These are phyloP conservation scores for Tragelaphus eurycerus DNA, from an alignment of 2,797 vertebrate genomes.

Conservation along the genomic window DNA sequence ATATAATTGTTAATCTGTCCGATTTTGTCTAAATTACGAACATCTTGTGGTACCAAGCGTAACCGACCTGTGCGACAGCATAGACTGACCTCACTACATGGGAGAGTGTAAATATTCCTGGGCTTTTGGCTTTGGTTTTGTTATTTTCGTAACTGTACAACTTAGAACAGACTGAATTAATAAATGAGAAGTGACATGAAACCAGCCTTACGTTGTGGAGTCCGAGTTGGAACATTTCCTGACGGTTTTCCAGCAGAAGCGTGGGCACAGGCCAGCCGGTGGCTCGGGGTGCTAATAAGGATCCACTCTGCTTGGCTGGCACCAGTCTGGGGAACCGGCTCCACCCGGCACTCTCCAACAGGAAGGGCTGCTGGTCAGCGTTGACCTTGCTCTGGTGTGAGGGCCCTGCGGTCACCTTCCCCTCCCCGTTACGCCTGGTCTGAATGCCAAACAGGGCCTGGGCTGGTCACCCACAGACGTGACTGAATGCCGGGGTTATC, in stretches of 20 bases:
- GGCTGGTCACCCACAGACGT: background rate
- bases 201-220: conserved; percentile 18
- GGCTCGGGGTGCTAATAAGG: rapidly evolving
- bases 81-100: conserved; percentile 92
- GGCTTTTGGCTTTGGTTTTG: conserved; percentile 95
- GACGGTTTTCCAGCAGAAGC: background rate
- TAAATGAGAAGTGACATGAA: conserved; percentile 83
- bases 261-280: rapidly evolving
- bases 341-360: rapidly evolving
- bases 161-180: conserved; percentile 88
- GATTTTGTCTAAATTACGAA: conserved; percentile 88
- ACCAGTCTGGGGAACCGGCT: background rate
- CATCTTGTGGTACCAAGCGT: conserved; percentile 92
- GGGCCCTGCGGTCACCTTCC: background rate
- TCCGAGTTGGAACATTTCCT: background rate
- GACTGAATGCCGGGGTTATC: background rate
- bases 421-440: background rate
- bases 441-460: background rate
- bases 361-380: rapidly evolving
- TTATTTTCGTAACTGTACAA: conserved; percentile 97
- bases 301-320: background rate
- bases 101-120: conserved; percentile 93
- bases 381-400: background rate
- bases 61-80: conserved; percentile 82
- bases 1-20: conserved; percentile 86